These are phyloP conservation scores for Amiota communis DNA, from an alignment of 2,888 invertebrate genomes.

Conservation along the genomic window DNA sequence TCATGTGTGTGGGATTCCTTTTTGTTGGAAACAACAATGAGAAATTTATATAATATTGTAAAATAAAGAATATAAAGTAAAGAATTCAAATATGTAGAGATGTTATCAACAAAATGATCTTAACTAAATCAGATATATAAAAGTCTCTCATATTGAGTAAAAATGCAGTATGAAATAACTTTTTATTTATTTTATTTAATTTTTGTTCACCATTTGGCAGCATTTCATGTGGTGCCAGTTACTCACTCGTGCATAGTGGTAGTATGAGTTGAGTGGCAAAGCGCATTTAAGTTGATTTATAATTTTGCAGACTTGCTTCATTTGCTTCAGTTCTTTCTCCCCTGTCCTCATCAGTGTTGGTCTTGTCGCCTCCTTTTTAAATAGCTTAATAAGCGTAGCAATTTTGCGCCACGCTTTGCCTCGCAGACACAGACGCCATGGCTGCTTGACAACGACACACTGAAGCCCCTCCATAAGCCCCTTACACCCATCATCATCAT, in stretches of 20 bases:
- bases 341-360: background rate
- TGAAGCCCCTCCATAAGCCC: background rate
- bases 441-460: slow-evolving; percentile 2
- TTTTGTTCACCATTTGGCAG: slow-evolving; percentile 9
- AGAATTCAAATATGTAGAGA: background rate
- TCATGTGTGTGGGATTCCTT: too few species aligned
- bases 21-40: too few species aligned
- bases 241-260: background rate
- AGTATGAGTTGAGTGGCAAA: slow-evolving; percentile 10
- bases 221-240: background rate
- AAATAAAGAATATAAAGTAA: background rate
- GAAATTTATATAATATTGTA: background rate
- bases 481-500: background rate
- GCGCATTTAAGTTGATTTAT: slow-evolving; percentile 27
- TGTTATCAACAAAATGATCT: too few species aligned
- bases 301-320: slow-evolving; percentile 27
- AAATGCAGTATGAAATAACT: background rate
- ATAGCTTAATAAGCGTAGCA: slow-evolving; percentile 27
- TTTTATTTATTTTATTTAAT: background rate
- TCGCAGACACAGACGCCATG: slow-evolving; percentile 19
- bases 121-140: too few species aligned
- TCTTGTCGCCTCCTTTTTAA: slow-evolving; percentile 11
- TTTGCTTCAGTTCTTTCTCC: slow-evolving; percentile 29
- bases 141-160: too few species aligned
- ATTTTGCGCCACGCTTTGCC: slow-evolving; percentile 6